These are phyloP conservation scores for Brotula barbata DNA, from an alignment of 2,797 vertebrate genomes.

Conservation along the genomic window DNA sequence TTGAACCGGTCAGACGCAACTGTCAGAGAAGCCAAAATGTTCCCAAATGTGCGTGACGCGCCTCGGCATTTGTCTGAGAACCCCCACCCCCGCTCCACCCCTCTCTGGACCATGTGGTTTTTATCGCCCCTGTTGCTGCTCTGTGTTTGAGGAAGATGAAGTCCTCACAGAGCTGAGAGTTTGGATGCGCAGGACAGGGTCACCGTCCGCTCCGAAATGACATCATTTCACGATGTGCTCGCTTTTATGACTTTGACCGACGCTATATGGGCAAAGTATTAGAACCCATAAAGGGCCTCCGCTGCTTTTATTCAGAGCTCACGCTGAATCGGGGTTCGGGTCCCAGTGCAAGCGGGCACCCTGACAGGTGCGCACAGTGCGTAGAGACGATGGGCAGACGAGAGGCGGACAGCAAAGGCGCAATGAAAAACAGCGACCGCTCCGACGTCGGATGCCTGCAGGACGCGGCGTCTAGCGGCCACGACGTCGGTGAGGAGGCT, in stretches of 20 bases:
- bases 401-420: slow-evolving; percentile 61
- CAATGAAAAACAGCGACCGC: slow-evolving; percentile 58
- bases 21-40: slow-evolving; percentile 38
- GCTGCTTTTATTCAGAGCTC: slow-evolving; percentile 4
- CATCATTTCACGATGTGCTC: background rate
- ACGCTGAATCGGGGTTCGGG: slow-evolving; percentile 3
- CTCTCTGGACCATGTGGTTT: slow-evolving; percentile 44
- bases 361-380: slow-evolving; percentile 57
- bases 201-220: too few species aligned
- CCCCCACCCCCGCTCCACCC: background rate
- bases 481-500: slow-evolving; percentile 26
- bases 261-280: slow-evolving; percentile 15
- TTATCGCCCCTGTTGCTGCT: slow-evolving; percentile 50
- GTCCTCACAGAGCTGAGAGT: background rate
- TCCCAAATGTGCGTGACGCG: slow-evolving; percentile 34
- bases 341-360: slow-evolving; percentile 11
- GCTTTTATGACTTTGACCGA: background rate
- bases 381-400: slow-evolving; percentile 73
- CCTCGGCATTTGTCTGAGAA: slow-evolving; percentile 47
- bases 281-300: background rate
- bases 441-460: slow-evolving; percentile 66
- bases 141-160: slow-evolving; percentile 7
- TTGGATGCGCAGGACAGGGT: background rate
- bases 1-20: slow-evolving; percentile 11
- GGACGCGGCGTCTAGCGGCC: slow-evolving; percentile 50